phyloP scores from a whole-genome alignment of 2,797 vertebrate species.

The Avahi laniger region DNA sequence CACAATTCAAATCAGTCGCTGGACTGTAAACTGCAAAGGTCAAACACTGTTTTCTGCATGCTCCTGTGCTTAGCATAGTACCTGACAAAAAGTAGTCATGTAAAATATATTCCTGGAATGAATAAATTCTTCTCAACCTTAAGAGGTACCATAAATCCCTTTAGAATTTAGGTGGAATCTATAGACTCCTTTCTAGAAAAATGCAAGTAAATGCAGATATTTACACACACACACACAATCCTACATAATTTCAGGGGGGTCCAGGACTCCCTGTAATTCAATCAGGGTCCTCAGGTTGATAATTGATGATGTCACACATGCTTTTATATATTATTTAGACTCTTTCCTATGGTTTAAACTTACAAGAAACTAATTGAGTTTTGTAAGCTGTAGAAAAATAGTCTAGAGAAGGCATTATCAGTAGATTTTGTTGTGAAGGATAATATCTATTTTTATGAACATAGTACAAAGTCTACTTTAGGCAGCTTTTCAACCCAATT shows the following conservation, averaged over 20 bases:
- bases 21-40: neutral
- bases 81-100: neutral
- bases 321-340: neutral
- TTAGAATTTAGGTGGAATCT: constrained; percentile 30
- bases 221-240: neutral
- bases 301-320: neutral
- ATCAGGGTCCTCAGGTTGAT: neutral
- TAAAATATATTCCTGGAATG: constrained; percentile 1
- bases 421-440: constrained; percentile 13
- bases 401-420: neutral
- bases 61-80: neutral
- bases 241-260: neutral
- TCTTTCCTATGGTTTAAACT: neutral
- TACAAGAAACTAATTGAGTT: constrained; percentile 10
- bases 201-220: neutral
- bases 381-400: constrained; percentile 5
- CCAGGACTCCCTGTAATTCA: neutral
- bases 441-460: neutral
- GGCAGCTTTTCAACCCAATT: constrained; percentile 26
- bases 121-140: constrained; percentile 35
- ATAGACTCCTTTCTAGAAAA: constrained; percentile 3
- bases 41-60: neutral
- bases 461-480: neutral
- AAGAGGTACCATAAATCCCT: neutral
- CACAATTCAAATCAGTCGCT: neutral